Evolutionary conservation across 2,888 invertebrate genomes (phyloP), one percentile per base, ranked within the genome.

Genomic region (Pocota personata): DNA sequence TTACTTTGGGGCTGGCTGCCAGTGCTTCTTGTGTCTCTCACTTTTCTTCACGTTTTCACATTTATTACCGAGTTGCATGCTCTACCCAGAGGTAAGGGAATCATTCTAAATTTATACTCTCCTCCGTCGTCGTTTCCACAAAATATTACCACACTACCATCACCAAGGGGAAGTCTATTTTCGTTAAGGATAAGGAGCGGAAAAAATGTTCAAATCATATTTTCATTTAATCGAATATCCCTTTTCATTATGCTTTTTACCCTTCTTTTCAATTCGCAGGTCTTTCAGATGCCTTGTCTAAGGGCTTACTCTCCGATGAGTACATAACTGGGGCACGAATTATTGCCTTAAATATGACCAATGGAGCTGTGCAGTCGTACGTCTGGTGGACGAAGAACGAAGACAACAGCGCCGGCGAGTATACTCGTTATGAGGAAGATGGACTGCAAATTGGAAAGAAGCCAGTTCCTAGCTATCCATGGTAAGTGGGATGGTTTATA

Each of bases 221-320:
- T 69, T 77, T 60, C 37, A 14, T 40, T 40, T 76, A 77, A 77
- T 71, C 72, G 52, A 83, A 69, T 88, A 87, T 84, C 80, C 71
- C 78, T 77, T 55, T 77, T 69, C 60, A 50, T 82, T 50, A 32
- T 12, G 30, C 37, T 5, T 8, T 50, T 71, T 50, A 43, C 35
- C 24, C 40, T 60, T 72, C 48, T 32, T n/a, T 64, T 66, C 24
- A 16, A 46, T 86, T 89, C 91, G 16, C 93, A 96, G 96, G 95
- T 87, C 93, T 96, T 69, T 94, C 96, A 88, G 95, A 96, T 92
- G 96, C 95, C 19, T 94, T 97, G 82, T 95, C 96, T 24, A 95
- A 95, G 92, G 95, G 96, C 37, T 93, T 97, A 87, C 94, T 96
- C 46, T 93, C 95, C 19, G 95, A 95, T 90, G 93, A 93, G 72